Conservation (phyloP, 1,140 invertebrate genomes). For the Latrodectus geometricus region DNA sequence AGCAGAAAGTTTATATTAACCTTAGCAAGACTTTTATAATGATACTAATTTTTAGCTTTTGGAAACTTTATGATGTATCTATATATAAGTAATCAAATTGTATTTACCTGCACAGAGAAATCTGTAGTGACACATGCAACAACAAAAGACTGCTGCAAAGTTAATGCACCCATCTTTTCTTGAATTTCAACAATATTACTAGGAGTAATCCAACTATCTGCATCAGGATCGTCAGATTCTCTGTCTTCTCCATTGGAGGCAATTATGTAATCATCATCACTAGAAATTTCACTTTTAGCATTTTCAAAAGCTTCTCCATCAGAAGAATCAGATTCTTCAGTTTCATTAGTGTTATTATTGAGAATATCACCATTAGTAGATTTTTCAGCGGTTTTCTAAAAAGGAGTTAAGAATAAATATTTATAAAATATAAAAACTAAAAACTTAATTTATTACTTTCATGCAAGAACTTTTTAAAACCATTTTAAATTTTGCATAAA, state of each 20-base stretch:
- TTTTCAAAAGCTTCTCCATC: slow-evolving; percentile 65
- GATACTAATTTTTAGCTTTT: not conserved
- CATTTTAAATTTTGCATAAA: too few relatives aligned
- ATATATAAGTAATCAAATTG: not conserved
- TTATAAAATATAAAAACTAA: not conserved
- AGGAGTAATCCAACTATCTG: slow-evolving; percentile 89
- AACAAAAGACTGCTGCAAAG: slow-evolving; percentile 65
- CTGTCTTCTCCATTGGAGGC: slow-evolving; percentile 56
- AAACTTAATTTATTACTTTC: too few relatives aligned
- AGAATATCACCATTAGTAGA: not conserved
- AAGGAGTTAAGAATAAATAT: not conserved
- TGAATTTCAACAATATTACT: slow-evolving; percentile 82
- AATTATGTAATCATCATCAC: slow-evolving; percentile 61
- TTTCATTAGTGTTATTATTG: slow-evolving; percentile 11
- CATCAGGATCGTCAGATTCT: slow-evolving; percentile 71
- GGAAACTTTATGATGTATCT: not conserved
- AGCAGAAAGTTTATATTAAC: not conserved
- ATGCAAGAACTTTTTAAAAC: too few relatives aligned
- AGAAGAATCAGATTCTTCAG: slow-evolving; percentile 64
- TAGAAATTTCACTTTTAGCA: slow-evolving; percentile 45
- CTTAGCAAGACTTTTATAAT: not conserved
- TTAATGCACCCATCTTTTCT: slow-evolving; percentile 74
- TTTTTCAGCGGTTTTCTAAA: not conserved
- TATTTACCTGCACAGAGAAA: slow-evolving; percentile 87
- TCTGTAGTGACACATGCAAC: slow-evolving; percentile 96